Evolutionary conservation across 2,113 vertebrate genomes (phyloP).

Genomic region (Holacanthus passer): DNA sequence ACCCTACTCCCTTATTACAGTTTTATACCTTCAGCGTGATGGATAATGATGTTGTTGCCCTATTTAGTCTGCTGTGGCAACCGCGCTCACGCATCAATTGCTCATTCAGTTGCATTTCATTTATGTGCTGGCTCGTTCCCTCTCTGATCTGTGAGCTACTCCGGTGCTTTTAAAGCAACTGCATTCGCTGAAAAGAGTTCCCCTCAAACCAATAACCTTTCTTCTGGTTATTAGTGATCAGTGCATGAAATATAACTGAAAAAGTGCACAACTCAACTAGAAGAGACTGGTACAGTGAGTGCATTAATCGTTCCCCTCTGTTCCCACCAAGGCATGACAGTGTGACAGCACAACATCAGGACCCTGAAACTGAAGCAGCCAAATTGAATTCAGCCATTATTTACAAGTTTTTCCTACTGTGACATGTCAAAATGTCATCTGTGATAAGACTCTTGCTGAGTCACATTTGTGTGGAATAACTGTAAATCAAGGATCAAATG

Average conservation of each 20-base stretch:
- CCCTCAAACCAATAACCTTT: background rate
- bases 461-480: too few species aligned
- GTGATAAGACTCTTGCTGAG: background rate
- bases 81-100: slow-evolving; percentile 30
- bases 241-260: background rate
- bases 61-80: slow-evolving; percentile 71
- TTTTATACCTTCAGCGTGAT: slow-evolving; percentile 73
- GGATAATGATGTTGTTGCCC: slow-evolving; percentile 76
- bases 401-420: background rate
- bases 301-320: background rate
- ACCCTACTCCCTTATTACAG: slow-evolving; percentile 73
- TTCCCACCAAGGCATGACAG: background rate
- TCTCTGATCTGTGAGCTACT: slow-evolving; percentile 22
- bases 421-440: background rate
- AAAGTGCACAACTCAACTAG: background rate
- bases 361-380: too few species aligned
- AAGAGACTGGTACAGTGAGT: background rate
- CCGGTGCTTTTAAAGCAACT: slow-evolving; percentile 13
- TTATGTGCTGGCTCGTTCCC: slow-evolving; percentile 23
- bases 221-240: background rate
- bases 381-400: too few species aligned
- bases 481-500: background rate
- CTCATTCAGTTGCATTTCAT: slow-evolving; percentile 61
- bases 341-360: background rate
- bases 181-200: background rate